phyloP scores from a whole-genome alignment of 2,113 vertebrate genomes.

The Bucco capensis region DNA sequence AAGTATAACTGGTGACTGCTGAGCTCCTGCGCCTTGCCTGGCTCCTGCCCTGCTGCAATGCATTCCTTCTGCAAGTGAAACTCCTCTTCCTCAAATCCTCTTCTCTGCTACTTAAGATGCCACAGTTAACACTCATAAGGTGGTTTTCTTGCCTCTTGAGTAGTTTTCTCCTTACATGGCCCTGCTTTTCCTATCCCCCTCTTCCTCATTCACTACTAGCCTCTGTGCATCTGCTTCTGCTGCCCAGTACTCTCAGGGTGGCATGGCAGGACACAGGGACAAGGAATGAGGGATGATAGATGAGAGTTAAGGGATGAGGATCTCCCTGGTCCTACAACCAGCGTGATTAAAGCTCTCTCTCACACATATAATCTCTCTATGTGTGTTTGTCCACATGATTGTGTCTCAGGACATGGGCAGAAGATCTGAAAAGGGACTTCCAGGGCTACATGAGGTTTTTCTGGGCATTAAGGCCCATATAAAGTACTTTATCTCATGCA shows the following conservation, averaged over 20 bases:
- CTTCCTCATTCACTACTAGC: neutral
- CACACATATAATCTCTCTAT: neutral
- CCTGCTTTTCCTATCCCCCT: neutral
- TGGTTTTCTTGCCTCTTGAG: neutral
- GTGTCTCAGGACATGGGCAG: neutral
- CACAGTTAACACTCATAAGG: neutral
- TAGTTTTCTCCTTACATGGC: neutral
- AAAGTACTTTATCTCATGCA: neutral
- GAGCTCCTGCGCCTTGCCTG: neutral
- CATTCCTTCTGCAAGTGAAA: neutral
- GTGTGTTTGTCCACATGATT: neutral
- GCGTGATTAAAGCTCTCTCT: neutral
- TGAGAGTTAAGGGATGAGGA: neutral
- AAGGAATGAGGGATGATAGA: neutral
- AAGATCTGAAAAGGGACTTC: neutral
- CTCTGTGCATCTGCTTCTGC: neutral
- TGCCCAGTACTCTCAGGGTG: rapidly evolving
- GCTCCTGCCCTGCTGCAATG: rapidly evolving
- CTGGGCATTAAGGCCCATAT: neutral
- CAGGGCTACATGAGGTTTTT: neutral
- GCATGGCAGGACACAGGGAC: neutral
- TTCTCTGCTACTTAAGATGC: neutral
- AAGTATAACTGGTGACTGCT: neutral
- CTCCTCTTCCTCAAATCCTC: neutral
- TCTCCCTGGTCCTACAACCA: neutral